Conservation (phyloP, 2,888 invertebrate species). For the Drosophila gaucha region DNA sequence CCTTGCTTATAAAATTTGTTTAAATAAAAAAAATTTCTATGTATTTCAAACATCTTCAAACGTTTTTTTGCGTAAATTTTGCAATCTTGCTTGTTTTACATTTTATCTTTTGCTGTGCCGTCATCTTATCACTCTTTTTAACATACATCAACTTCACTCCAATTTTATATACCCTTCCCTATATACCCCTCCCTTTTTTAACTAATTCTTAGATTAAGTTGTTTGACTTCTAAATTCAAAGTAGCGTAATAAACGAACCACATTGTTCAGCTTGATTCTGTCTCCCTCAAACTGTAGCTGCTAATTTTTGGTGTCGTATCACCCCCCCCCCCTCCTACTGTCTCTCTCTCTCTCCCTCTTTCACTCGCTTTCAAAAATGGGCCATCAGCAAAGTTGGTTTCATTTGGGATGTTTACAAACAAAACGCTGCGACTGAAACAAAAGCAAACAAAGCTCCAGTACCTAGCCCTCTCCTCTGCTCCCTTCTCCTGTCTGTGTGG, state of each 20-base stretch:
- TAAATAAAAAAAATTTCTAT: too few species aligned
- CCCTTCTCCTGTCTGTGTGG: too few species aligned
- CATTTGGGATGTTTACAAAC: conserved; percentile 54
- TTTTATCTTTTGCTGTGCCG: too few species aligned
- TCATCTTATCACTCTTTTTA: too few species aligned
- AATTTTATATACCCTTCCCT: too few species aligned
- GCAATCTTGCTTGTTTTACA: too few species aligned
- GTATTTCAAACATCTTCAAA: too few species aligned
- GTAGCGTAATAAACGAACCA: conserved; percentile 1
- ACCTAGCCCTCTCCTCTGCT: conserved; percentile 12
- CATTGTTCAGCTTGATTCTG: conserved; percentile 8
- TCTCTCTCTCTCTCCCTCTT: not conserved
- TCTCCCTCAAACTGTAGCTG: not conserved
- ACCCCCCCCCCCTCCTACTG: not conserved
- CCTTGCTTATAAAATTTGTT: too few species aligned
- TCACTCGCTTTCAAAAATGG: conserved; percentile 35
- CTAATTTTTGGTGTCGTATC: not conserved
- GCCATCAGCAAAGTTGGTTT: conserved; percentile 67
- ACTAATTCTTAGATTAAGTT: not conserved
- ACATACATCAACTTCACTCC: too few species aligned
- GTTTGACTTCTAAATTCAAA: not conserved
- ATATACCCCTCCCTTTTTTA: not conserved
- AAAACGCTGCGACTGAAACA: conserved; percentile 42
- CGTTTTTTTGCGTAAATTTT: too few species aligned
- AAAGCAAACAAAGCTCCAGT: conserved; percentile 69